Evolutionary conservation across 2,113 vertebrate species (phyloP).

Genomic region (Spilogale gracilis): DNA sequence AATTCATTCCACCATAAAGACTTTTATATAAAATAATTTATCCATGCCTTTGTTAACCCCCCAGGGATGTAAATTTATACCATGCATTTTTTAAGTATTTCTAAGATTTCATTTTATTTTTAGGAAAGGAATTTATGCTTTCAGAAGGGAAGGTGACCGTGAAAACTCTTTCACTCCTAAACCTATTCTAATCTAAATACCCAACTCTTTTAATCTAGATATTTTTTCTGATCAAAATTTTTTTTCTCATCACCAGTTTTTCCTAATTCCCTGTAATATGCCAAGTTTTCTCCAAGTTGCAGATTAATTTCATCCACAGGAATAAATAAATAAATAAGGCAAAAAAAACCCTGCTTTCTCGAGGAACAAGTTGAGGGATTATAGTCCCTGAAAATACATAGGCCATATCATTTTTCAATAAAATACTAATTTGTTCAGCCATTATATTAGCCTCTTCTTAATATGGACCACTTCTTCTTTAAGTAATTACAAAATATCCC

Average conservation of each 20-base stretch:
- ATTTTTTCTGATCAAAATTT: slow-evolving; percentile 29
- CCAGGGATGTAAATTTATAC: slow-evolving; percentile 22
- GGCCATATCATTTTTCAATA: neutral
- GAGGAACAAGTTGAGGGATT: neutral
- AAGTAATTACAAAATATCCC: neutral
- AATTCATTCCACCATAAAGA: slow-evolving; percentile 60
- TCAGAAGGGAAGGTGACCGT: neutral
- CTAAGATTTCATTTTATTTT: slow-evolving; percentile 55
- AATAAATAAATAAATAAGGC: neutral
- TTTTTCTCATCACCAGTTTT: slow-evolving; percentile 44
- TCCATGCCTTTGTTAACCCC: neutral
- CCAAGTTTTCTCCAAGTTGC: neutral
- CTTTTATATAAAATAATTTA: slow-evolving; percentile 60
- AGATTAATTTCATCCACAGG: slow-evolving; percentile 6
- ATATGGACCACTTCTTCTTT: neutral
- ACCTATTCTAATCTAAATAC: slow-evolving; percentile 53
- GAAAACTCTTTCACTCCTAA: slow-evolving; percentile 10
- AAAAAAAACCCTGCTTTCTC: neutral
- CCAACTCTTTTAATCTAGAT: slow-evolving; percentile 17
- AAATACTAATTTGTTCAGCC: neutral
- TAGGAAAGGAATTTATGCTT: slow-evolving; percentile 44
- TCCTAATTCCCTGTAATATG: neutral
- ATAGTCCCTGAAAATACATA: neutral
- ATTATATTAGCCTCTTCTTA: neutral
- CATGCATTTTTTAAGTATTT: slow-evolving; percentile 37